Base-by-base conservation (phyloP, 2,113 vertebrate species). In the Pteruthius melanotis region DNA sequence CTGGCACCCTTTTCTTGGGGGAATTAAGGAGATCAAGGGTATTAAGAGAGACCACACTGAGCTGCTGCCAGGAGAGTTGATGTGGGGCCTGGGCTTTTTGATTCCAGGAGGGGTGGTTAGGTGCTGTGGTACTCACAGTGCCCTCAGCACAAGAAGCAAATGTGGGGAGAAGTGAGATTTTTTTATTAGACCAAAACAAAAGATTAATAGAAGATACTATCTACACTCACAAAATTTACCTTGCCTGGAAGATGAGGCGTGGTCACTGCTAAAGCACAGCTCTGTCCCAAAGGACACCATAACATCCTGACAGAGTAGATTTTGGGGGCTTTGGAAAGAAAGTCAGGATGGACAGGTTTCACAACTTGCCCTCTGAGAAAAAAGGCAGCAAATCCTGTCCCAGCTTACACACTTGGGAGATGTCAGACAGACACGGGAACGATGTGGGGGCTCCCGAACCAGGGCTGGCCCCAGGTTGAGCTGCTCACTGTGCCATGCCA, bases 11-110 rank as follows among this genome's bases (percentile, higher is more conserved):
- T 96, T 90, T 74, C 84, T 65, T 59, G 52, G 52, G 71, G 59
- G 47, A 91, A 89, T 78, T 88, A 86, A 75, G 66, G 79, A 93
- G 90, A 94, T 87, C 76, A 95, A 92, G 92, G 54, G 44, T 59
- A 63, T 86, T 85, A 88, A 90, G 65, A 68, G n/a, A 92, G 69
- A 86, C 64, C 80, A 60, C 76, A 66, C 7, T 49, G 60, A 83
- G 35, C 50, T 94, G 52, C 79, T 96, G 14, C 1, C 6, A 87
- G 77, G 30, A 80, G 12, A 31, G 71, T 22, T 92, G 75, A 60
- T 81, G 68, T 80, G 90, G 42, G 74, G 49, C 87, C 83, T 69
- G 35, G 27, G 71, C 7, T 72, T 92, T 86, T 87, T 84, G 56
- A 89, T 92, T 27, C 40, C 39, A 74, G 44, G 18, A 44, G 11